These are phyloP conservation scores for Clivina fossor DNA, from an alignment of 2,888 invertebrate species.

Conservation along the genomic window DNA sequence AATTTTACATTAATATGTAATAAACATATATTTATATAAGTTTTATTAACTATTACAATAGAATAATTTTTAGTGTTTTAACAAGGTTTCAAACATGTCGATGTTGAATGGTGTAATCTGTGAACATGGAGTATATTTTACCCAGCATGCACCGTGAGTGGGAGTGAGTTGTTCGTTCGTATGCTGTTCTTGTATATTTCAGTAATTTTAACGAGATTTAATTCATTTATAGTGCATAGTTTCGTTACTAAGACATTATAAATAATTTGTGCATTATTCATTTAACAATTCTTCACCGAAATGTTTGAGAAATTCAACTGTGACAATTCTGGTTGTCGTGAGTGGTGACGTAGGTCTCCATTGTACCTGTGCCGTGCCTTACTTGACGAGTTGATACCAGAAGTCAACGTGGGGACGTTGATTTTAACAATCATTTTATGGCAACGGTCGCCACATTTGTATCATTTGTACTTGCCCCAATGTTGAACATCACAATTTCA, in stretches of 20 bases:
- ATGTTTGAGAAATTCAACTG: conserved; percentile 29
- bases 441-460: conserved; percentile 18
- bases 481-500: conserved; percentile 15
- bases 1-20: neutral
- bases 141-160: conserved; percentile 52
- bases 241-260: conserved; percentile 15
- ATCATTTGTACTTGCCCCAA: conserved; percentile 12
- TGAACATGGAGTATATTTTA: too few species aligned
- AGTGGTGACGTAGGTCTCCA: conserved; percentile 54
- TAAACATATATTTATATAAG: neutral
- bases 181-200: conserved; percentile 43
- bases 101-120: conserved; percentile 9
- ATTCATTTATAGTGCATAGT: conserved; percentile 18
- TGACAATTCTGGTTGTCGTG: conserved; percentile 47
- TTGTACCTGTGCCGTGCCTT: conserved; percentile 52
- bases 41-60: neutral
- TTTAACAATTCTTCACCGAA: conserved; percentile 12
- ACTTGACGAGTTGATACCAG: conserved; percentile 26
- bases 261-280: conserved; percentile 17
- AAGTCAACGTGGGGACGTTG: conserved; percentile 31
- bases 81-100: too few species aligned
- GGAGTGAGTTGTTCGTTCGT: conserved; percentile 50
- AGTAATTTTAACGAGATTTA: conserved; percentile 24
- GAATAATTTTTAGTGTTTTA: neutral
- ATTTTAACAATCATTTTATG: conserved; percentile 20